Conservation (phyloP, 1,140 invertebrate genomes). For the Wasmannia auropunctata region DNA sequence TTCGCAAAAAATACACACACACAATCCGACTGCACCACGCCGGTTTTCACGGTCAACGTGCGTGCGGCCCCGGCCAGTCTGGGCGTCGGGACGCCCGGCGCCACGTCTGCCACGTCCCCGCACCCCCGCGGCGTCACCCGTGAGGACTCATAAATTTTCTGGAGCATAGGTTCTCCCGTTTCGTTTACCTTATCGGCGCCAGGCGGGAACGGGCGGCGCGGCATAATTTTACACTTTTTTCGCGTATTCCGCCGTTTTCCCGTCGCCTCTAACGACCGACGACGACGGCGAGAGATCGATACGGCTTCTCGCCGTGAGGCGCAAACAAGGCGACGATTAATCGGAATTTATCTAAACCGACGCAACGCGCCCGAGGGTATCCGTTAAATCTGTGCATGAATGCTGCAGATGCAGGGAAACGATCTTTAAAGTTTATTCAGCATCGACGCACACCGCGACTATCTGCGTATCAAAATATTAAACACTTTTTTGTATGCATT, state of each 20-base stretch:
- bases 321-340: neutral
- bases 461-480: neutral
- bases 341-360: neutral
- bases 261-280: too few species aligned
- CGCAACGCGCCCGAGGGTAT: neutral
- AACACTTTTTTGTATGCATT: neutral
- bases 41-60: conserved; percentile 80
- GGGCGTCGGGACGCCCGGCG: conserved; percentile 79
- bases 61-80: conserved; percentile 80
- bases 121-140: conserved; percentile 28
- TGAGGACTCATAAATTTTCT: conserved; percentile 66
- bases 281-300: neutral
- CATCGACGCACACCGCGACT: neutral
- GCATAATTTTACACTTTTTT: conserved; percentile 57
- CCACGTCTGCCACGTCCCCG: conserved; percentile 69
- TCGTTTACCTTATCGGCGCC: conserved; percentile 73
- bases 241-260: neutral
- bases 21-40: neutral
- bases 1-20: neutral
- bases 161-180: conserved; percentile 54
- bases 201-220: conserved; percentile 34
- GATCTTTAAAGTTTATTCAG: neutral
- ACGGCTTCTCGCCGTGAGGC: neutral
- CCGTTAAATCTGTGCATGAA: neutral
- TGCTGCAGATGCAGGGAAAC: neutral